Percentiles rank a stretch among this genome's conserved stretches.
These are phyloP conservation scores for Mormyrops attenuatus DNA, from an alignment of 2,797 vertebrate species.

Conservation along the genomic window DNA sequence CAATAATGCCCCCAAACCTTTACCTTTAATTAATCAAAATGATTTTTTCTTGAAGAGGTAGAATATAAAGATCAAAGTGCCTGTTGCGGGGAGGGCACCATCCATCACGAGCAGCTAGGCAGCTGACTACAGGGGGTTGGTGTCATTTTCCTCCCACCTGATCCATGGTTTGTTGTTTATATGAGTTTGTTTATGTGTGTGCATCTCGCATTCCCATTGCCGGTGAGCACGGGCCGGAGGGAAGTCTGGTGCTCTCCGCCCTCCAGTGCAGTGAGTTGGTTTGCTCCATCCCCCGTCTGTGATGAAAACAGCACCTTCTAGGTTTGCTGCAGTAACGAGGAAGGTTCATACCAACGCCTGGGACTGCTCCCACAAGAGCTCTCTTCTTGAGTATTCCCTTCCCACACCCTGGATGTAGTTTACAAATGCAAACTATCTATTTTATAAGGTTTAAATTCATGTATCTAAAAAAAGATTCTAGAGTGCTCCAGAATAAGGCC, in stretches of 20 bases:
- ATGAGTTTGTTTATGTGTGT: neutral
- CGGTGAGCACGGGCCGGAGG: neutral
- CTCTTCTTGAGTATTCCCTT: neutral
- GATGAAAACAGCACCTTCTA: neutral
- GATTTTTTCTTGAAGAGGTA: neutral
- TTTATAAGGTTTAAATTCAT: neutral
- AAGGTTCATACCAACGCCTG: neutral
- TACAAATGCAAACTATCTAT: neutral
- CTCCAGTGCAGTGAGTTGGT: neutral
- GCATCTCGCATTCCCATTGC: neutral
- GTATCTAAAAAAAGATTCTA: neutral
- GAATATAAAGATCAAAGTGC: neutral
- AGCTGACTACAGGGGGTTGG: neutral
- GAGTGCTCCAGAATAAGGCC: neutral
- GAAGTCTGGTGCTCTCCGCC: neutral
- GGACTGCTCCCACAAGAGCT: neutral
- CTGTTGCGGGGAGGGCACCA: neutral
- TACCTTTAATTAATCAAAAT: neutral
- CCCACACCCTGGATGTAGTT: neutral
- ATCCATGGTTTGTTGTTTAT: neutral
- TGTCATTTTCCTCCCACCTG: neutral
- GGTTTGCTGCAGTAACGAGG: neutral
- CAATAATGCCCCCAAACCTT: neutral
- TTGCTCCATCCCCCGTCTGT: neutral
- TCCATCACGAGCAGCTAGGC: neutral